These are phyloP conservation scores for Rhegmatorhina hoffmannsi DNA, from an alignment of 2,113 vertebrate species.

Conservation along the genomic window DNA sequence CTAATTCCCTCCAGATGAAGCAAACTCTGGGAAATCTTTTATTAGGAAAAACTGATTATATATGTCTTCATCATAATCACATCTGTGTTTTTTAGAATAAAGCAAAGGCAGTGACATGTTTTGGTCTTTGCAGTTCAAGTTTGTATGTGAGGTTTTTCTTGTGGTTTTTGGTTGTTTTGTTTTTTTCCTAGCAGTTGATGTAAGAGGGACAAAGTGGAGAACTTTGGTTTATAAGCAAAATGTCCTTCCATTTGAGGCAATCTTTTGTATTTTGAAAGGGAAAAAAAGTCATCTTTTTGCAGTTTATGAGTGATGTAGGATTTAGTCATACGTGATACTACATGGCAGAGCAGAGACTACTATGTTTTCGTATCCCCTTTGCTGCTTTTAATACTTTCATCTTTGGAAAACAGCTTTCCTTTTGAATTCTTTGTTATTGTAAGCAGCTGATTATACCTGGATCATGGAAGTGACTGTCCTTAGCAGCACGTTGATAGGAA, in stretches of 20 bases:
- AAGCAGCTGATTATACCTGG: neutral
- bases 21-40: neutral
- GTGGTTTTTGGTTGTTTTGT: neutral
- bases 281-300: neutral
- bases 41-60: neutral
- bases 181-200: neutral
- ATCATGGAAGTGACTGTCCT: neutral
- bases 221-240: neutral
- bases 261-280: neutral
- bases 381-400: neutral
- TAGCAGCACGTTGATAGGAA: neutral
- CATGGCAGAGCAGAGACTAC: neutral
- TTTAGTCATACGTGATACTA: neutral
- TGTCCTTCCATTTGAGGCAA: neutral
- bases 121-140: neutral
- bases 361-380: neutral
- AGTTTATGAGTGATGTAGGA: neutral
- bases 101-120: neutral
- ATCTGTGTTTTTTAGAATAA: neutral
- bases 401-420: neutral
- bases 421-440: neutral
- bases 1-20: neutral
- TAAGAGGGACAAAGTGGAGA: neutral
- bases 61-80: neutral
- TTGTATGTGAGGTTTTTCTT: neutral